phyloP scores from a whole-genome alignment of 2,113 vertebrate genomes.

The Micromys minutus region DNA sequence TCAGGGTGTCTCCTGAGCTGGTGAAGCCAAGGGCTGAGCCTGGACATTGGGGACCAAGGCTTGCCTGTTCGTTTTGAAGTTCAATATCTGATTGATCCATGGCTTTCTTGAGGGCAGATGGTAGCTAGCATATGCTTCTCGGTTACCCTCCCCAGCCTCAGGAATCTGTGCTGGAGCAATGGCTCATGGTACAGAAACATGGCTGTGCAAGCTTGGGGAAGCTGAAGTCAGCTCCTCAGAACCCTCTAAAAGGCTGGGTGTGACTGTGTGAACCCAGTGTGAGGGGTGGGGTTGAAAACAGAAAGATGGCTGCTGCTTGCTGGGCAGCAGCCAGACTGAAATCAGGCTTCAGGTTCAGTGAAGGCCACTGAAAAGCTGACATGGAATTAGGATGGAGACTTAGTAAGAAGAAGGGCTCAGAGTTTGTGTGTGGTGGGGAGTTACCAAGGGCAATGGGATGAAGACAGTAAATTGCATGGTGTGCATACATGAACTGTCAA shows the following conservation, averaged over 20 bases:
- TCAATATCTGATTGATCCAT: background rate
- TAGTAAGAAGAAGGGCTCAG: background rate
- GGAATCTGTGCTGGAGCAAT: background rate
- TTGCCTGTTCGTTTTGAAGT: background rate
- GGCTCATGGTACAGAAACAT: background rate
- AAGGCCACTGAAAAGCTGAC: background rate
- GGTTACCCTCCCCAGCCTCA: background rate
- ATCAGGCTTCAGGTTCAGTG: background rate
- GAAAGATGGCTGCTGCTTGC: background rate
- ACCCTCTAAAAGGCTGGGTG: background rate
- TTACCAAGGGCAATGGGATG: background rate
- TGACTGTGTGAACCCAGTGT: background rate
- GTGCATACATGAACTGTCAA: background rate
- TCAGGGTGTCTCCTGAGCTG: background rate
- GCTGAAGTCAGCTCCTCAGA: background rate
- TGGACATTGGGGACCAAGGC: background rate
- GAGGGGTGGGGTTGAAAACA: background rate
- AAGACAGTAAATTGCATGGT: background rate
- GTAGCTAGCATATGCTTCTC: background rate
- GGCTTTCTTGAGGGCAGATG: background rate
- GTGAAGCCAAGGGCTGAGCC: background rate
- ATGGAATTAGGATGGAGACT: background rate
- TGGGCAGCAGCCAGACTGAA: background rate
- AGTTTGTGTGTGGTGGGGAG: background rate
- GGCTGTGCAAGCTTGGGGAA: background rate